Conservation (phyloP, 2,797 vertebrate species). For the Mormyrus hasselquistii region DNA sequence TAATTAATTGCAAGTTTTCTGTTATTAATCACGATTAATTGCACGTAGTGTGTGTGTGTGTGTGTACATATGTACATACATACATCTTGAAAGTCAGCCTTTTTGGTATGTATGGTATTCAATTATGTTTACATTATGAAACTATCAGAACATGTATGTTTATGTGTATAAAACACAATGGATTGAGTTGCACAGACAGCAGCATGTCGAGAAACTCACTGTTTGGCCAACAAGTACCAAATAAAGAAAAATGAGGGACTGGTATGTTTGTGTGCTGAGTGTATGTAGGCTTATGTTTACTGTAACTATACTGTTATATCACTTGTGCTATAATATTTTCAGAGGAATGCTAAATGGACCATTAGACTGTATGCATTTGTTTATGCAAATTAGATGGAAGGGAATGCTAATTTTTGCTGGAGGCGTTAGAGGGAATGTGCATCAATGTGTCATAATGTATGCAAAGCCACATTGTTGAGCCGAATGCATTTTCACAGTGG, state of each 20-base stretch:
- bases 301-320: neutral
- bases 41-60: neutral
- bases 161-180: neutral
- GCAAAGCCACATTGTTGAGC: conserved; percentile 2
- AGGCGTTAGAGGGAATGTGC: neutral
- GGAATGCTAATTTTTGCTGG: neutral
- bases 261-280: neutral
- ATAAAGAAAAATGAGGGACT: neutral
- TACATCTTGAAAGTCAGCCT: neutral
- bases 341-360: conserved; percentile 2
- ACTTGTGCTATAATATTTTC: neutral
- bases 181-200: neutral
- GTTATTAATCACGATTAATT: neutral
- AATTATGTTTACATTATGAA: neutral
- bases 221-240: neutral
- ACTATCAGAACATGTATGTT: neutral
- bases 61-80: neutral
- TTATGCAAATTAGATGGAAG: conserved; percentile 3
- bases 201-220: neutral
- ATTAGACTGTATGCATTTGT: neutral
- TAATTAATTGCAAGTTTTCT: neutral
- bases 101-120: neutral
- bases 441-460: neutral
- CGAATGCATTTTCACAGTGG: neutral
- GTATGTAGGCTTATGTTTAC: neutral